phyloP scores from a whole-genome alignment of 2,888 invertebrate species.

The Cephalotes varians region DNA sequence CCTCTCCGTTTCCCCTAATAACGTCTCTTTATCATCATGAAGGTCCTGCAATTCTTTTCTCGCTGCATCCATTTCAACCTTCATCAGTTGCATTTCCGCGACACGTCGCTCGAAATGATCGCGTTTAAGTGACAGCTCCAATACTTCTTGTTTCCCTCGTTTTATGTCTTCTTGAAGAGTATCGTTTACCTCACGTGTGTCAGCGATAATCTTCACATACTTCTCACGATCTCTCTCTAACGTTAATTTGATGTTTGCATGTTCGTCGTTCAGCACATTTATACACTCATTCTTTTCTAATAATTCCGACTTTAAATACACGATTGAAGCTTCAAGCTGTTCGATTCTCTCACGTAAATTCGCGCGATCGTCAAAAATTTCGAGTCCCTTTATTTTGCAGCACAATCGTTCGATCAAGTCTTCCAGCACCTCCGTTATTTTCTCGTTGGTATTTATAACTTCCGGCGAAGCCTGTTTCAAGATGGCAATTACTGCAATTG shows the following conservation, averaged over 20 bases:
- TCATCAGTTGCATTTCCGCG: slow-evolving; percentile 58
- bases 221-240: slow-evolving; percentile 55
- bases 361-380: slow-evolving; percentile 62
- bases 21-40: slow-evolving; percentile 56
- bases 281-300: slow-evolving; percentile 55
- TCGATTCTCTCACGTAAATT: slow-evolving; percentile 63
- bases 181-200: slow-evolving; percentile 51
- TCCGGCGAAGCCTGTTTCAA: slow-evolving; percentile 35
- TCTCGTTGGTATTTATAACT: not conserved
- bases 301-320: slow-evolving; percentile 54
- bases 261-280: slow-evolving; percentile 54
- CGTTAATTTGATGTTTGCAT: slow-evolving; percentile 52
- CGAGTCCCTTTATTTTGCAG: slow-evolving; percentile 68
- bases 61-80: slow-evolving; percentile 54
- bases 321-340: slow-evolving; percentile 66
- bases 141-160: slow-evolving; percentile 48
- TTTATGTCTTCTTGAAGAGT: slow-evolving; percentile 43
- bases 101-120: slow-evolving; percentile 46
- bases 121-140: slow-evolving; percentile 53
- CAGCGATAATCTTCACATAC: slow-evolving; percentile 49
- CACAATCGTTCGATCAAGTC: slow-evolving; percentile 64
- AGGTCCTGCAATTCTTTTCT: slow-evolving; percentile 52
- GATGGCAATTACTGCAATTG: slow-evolving; percentile 52
- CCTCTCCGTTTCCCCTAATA: slow-evolving; percentile 60
- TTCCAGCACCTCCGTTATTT: slow-evolving; percentile 42